These are phyloP conservation scores for Caenorhabditis sp. DNA, from an alignment of 2,888 invertebrate species.

Conservation along the genomic window DNA sequence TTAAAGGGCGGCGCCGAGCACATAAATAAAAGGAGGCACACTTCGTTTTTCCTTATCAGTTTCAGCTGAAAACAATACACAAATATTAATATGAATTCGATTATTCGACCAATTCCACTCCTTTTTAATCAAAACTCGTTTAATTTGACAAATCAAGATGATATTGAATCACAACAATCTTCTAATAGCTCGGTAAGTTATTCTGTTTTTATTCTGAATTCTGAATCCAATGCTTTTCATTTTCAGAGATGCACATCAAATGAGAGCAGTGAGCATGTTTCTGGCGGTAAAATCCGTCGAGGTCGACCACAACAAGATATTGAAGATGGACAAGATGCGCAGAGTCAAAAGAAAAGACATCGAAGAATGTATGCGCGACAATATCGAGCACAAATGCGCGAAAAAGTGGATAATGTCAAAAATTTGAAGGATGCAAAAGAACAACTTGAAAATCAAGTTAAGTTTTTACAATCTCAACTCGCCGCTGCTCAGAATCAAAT, in stretches of 20 bases:
- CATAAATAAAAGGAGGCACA: slow-evolving; percentile 12
- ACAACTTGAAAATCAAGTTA: slow-evolving; percentile 28
- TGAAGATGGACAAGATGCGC: slow-evolving; percentile 48
- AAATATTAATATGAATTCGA: neutral
- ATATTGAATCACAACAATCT: slow-evolving; percentile 8
- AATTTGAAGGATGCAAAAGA: slow-evolving; percentile 40
- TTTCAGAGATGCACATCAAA: slow-evolving; percentile 40
- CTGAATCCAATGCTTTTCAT: neutral
- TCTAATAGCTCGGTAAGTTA: slow-evolving; percentile 28
- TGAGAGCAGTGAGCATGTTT: slow-evolving; percentile 9
- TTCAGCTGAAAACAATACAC: slow-evolving; percentile 11
- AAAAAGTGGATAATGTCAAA: slow-evolving; percentile 56
- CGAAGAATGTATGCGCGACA: slow-evolving; percentile 52
- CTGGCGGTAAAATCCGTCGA: slow-evolving; percentile 31
- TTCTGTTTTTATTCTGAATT: no score
- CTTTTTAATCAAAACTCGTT: slow-evolving; percentile 17
- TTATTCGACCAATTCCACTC: slow-evolving; percentile 28
- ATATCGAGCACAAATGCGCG: slow-evolving; percentile 52
- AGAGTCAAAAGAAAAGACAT: slow-evolving; percentile 52
- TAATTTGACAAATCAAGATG: slow-evolving; percentile 9
- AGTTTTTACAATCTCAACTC: slow-evolving; percentile 24
- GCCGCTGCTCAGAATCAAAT: slow-evolving; percentile 17
- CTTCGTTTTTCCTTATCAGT: neutral
- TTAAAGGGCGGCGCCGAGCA: slow-evolving; percentile 13
- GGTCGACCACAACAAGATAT: slow-evolving; percentile 60